Base-by-base conservation (phyloP, 2,797 vertebrate genomes). In the Cephalopachus bancanus region DNA sequence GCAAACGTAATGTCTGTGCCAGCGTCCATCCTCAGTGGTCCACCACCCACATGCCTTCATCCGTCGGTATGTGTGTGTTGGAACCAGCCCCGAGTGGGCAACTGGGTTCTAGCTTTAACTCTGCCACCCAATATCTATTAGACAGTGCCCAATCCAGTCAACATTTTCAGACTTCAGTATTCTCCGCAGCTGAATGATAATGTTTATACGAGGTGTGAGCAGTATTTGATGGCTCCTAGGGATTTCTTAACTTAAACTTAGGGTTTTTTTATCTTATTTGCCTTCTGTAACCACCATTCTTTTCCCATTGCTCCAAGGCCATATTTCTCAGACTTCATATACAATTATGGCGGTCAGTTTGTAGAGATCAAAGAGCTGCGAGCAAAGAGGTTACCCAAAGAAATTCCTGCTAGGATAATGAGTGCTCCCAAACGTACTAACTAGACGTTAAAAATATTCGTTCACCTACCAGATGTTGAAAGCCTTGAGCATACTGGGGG, bases 371-470 rank as follows among this genome's bases (percentile, higher is more conserved):
- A 79, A 80, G 37, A 81, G 4, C 9, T 89, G 12, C 78, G 24
- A 88, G 60, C 7, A 79, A 89, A 86, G 55, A 90, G 24, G 19
- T 1, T 49, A 10, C 20, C 75, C 55, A 94, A 64, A 94, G 71
- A 55, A 83, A 62, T 28, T 33, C 64, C n/a, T 28, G 4, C 30
- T 79, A 57, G 17, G 62, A 65, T 83, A 80, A 80, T 22, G 37
- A 37, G 26, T 84, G 55, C 20, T 90, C 10, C 22, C 85, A 49
- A 17, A 60, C 72, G 22, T 60, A 49, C 64, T 72, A 4, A 37
- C 37, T 37, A 37, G 37, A n/a, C 64, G 67, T 59, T 91, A 91
- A 84, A 84, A 75, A 33, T 94, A 86, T 87, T 89, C 64, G 37
- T 83, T 94, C 30, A 79, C 51, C 17, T 30, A 57, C 33, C 28